These are phyloP conservation scores for Montipora capitata DNA, from an alignment of 92 coral and sea anemone species.

Conservation along the genomic window DNA sequence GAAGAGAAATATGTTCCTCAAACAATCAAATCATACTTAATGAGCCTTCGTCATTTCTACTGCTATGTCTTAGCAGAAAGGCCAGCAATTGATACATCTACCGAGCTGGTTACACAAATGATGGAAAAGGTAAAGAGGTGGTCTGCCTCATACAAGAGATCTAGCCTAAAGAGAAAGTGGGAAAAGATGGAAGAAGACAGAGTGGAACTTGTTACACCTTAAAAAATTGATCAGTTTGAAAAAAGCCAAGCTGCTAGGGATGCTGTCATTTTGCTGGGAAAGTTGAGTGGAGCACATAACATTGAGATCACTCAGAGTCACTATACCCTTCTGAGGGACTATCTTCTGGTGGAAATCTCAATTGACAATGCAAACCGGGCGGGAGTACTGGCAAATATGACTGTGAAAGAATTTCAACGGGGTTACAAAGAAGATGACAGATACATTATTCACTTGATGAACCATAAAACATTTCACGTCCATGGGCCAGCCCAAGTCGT, in stretches of 20 bases:
- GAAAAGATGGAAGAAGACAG: conserved; percentile 65
- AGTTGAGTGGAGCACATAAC: conserved; percentile 33
- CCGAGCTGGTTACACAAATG: background rate
- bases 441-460: conserved; percentile 40
- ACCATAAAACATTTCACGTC: conserved; percentile 66
- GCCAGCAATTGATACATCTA: conserved; percentile 35
- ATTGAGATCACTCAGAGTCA: conserved; percentile 53
- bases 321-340: conserved; percentile 70
- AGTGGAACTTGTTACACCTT: conserved; percentile 37
- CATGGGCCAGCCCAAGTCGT: conserved; percentile 70
- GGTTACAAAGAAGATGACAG: conserved; percentile 24
- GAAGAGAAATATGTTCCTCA: conserved; percentile 35
- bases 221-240: conserved; percentile 50
- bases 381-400: conserved; percentile 69
- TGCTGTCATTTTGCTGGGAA: conserved; percentile 57
- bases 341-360: conserved; percentile 64
- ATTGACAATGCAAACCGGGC: conserved; percentile 76
- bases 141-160: conserved; percentile 50
- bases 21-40: conserved; percentile 71
- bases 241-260: conserved; percentile 71
- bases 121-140: conserved; percentile 59
- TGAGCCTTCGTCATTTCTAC: conserved; percentile 73
- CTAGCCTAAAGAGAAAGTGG: conserved; percentile 54
- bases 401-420: conserved; percentile 36
- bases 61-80: conserved; percentile 43